These are phyloP conservation scores for Probaryconus sp. DNA, from an alignment of 1,140 invertebrate species.

Conservation along the genomic window DNA sequence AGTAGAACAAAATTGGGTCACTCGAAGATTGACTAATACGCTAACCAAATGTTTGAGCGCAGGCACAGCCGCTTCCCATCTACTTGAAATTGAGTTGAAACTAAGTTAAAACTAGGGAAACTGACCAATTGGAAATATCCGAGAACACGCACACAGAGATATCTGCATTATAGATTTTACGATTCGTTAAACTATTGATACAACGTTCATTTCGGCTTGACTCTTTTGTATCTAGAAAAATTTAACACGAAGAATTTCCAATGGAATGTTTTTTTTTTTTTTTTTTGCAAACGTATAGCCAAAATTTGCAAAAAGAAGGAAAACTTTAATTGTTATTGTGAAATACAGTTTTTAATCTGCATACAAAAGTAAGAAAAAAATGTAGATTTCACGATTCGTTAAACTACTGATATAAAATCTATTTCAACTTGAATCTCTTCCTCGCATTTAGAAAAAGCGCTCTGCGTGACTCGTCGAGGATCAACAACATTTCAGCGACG, in stretches of 20 bases:
- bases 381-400: slow-evolving; percentile 47
- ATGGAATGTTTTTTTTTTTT: no score
- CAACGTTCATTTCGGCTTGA: slow-evolving; percentile 11
- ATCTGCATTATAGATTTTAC: slow-evolving; percentile 34
- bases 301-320: no score
- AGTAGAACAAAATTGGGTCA: slow-evolving; percentile 32
- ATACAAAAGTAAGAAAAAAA: no score
- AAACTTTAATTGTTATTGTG: no score
- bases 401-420: slow-evolving; percentile 15
- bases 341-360: no score
- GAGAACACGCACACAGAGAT: not conserved
- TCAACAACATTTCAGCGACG: no score
- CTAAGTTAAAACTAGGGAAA: slow-evolving; percentile 27
- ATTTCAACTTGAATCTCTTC: slow-evolving; percentile 12
- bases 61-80: slow-evolving; percentile 7
- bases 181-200: slow-evolving; percentile 39
- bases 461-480: no score
- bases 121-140: slow-evolving; percentile 40
- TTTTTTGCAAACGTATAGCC: no score
- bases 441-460: no score
- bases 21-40: slow-evolving; percentile 16
- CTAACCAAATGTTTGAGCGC: slow-evolving; percentile 30
- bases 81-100: slow-evolving; percentile 35
- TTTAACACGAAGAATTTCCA: no score
- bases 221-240: no score